Percentiles rank a stretch among this genome's conserved stretches.
phyloP scores from a whole-genome alignment of 2,797 vertebrate species.

The Octomys mimax region DNA sequence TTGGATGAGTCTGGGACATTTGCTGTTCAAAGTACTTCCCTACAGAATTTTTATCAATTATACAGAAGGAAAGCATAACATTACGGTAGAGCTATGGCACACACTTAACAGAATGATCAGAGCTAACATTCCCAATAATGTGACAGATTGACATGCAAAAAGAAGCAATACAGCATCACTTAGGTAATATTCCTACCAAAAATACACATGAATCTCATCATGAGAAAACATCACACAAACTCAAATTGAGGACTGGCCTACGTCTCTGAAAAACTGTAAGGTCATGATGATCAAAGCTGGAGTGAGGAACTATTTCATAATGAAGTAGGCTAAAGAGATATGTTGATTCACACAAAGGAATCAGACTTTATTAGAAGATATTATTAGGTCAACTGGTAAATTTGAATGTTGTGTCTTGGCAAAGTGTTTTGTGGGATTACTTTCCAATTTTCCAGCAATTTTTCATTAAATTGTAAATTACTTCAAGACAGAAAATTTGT shows the following conservation, averaged over 20 bases:
- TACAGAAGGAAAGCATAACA: neutral
- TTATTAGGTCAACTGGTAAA: neutral
- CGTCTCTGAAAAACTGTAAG: neutral
- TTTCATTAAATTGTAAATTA: slow-evolving; percentile 11
- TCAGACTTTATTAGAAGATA: neutral
- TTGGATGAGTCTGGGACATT: neutral
- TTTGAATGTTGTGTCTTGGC: neutral
- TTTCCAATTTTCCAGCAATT: neutral
- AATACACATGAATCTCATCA: neutral
- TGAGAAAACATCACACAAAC: slow-evolving; percentile 3
- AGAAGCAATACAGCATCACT: neutral
- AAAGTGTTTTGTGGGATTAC: neutral
- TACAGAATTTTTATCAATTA: slow-evolving; percentile 4
- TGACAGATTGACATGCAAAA: neutral
- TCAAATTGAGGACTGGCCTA: neutral
- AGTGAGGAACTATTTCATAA: neutral
- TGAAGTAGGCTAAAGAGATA: neutral
- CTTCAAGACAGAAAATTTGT: neutral
- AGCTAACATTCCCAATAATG: neutral
- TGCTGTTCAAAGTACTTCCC: neutral
- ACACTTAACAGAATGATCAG: neutral
- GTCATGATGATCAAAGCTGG: slow-evolving; percentile 6
- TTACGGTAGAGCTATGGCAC: neutral
- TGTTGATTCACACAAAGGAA: neutral
- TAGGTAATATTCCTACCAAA: slow-evolving; percentile 50